Evolutionary conservation across 2,113 vertebrate species (phyloP), one percentile per base, ranked within the genome.

Genomic region (Rostratula benghalensis): DNA sequence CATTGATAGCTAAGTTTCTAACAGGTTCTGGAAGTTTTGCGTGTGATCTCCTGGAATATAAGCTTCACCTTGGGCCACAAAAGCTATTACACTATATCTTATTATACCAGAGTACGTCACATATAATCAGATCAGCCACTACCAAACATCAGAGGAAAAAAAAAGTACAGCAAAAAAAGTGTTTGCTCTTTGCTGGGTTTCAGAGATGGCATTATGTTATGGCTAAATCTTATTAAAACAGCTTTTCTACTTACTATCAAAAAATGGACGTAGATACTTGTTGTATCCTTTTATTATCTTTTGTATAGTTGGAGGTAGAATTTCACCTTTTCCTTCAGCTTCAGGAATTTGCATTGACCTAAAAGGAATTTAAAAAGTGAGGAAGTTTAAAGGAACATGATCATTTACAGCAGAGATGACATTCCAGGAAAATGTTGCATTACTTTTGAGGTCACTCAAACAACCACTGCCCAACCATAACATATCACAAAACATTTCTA

Each of bases 281-380:
- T 99, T 99, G 97, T 99, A 99, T 92, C 99, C 99, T 98, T 98
- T 98, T 98, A 99, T 98, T 97, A 99, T 98, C 96, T 98, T 98
- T 91, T 99, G 98, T 96, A 99, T 98, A 77, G 98, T 98, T 67
- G 99, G 99, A 95, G 98, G 99, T 57, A 99, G 98, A 94, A 98
- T 98, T 96, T 99, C 98, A 93, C 97, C 97, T 91, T 98, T 98
- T 90, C 97, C 97, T 94, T 99, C 98, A 61, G 98, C 98, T 82
- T 75, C 37, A n/a, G 63, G 43, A 73, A 90, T 76, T 43, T 89
- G n/a, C 8, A 91, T 33, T 54, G 59, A 89, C 78, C 97, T 97
- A 87, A 61, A 78, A 83, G 23, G 24, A 87, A 71, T 88, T 6
- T 17, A 73, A 93, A 93, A 79, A 63, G 67, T 7, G 4, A 64